phyloP scores from a whole-genome alignment of 2,797 vertebrate genomes.

The Glossophaga mutica region DNA sequence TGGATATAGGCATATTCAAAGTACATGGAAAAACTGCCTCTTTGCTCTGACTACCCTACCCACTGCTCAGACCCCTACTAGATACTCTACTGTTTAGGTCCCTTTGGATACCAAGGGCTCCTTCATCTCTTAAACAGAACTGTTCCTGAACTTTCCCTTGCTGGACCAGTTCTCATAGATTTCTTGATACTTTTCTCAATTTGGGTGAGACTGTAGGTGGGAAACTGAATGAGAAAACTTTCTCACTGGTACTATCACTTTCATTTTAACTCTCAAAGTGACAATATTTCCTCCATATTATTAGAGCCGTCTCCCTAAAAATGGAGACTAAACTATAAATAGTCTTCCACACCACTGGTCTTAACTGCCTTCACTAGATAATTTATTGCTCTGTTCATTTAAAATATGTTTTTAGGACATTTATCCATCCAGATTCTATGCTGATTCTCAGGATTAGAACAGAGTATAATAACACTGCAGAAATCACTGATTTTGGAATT shows the following conservation, averaged over 20 bases:
- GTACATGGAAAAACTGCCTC: fast-evolving
- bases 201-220: not conserved
- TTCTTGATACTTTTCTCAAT: not conserved
- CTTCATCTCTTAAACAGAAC: not conserved
- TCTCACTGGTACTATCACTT: not conserved
- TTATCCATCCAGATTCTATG: not conserved
- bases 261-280: not conserved
- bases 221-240: not conserved
- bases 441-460: not conserved
- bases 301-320: not conserved
- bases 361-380: not conserved
- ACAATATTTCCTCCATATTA: not conserved
- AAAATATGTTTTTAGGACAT: not conserved
- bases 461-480: not conserved
- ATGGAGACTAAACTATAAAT: not conserved
- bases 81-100: fast-evolving
- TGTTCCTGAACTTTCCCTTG: not conserved
- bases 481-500: not conserved
- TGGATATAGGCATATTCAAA: not conserved
- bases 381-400: not conserved
- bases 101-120: not conserved
- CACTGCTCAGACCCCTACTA: not conserved
- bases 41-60: not conserved
- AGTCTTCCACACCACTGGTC: not conserved
- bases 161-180: not conserved